Percentiles rank a stretch among this genome's conserved stretches.
Conservation (phyloP, 1,140 invertebrate genomes). For the Drosophila fuyamai region DNA sequence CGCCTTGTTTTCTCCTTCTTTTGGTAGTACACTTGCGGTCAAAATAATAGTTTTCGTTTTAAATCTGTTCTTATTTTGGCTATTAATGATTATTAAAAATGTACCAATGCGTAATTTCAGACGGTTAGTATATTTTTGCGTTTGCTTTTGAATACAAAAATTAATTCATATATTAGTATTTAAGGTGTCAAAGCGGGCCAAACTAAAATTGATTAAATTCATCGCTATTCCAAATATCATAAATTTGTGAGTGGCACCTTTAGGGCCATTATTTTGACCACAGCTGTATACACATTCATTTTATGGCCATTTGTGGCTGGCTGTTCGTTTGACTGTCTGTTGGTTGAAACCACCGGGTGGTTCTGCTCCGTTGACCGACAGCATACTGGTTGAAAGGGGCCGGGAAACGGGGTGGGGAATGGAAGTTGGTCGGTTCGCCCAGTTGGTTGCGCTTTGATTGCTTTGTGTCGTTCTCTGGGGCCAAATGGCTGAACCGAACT, state of each 20-base stretch:
- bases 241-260: background rate
- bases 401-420: background rate
- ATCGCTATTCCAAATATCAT: background rate
- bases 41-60: background rate
- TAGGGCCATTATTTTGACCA: conserved; percentile 12
- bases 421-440: conserved; percentile 55
- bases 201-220: background rate
- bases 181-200: too few relatives aligned
- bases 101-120: too few relatives aligned
- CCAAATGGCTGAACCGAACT: conserved; percentile 48
- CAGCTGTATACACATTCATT: conserved; percentile 52
- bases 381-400: background rate
- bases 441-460: conserved; percentile 71
- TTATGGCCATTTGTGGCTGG: conserved; percentile 64
- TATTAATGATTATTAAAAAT: too few relatives aligned
- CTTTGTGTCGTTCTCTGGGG: conserved; percentile 73
- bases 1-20: conserved; percentile 5
- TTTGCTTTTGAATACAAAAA: too few relatives aligned
- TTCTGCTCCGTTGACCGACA: conserved; percentile 67
- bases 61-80: background rate
- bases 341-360: conserved; percentile 33
- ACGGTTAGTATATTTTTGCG: too few relatives aligned
- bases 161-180: background rate
- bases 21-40: conserved; percentile 2
- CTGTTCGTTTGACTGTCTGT: conserved; percentile 58